Evolutionary conservation across 2,113 vertebrate species (phyloP).

Genomic region (Leptodactylus fuscus): DNA sequence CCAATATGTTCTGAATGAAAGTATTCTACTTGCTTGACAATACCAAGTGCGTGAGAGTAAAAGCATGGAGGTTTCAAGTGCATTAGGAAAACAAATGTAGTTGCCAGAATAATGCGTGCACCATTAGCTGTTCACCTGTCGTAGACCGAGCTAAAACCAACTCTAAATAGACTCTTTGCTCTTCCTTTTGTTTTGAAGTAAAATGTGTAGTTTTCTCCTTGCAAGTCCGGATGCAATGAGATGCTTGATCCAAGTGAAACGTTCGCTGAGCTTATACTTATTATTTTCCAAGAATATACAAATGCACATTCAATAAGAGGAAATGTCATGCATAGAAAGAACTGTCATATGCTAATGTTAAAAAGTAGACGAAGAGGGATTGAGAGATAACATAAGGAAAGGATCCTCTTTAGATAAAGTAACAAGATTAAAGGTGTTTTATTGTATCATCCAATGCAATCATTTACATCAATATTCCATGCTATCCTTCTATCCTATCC

Average conservation of each 20-base stretch:
- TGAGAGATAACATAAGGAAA: neutral
- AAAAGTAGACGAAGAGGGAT: neutral
- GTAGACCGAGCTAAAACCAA: constrained; percentile 57
- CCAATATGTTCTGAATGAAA: constrained; percentile 1
- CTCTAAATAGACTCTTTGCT: constrained; percentile 60
- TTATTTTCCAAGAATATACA: neutral
- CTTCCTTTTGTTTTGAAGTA: constrained; percentile 31
- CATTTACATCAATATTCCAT: no score
- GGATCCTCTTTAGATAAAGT: no score
- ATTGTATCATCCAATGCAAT: no score
- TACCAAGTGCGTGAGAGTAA: neutral
- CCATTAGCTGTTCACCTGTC: constrained; percentile 59
- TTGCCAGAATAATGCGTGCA: constrained; percentile 20
- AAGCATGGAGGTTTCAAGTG: constrained; percentile 52
- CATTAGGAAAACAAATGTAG: constrained; percentile 64
- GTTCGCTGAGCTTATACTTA: constrained; percentile 34
- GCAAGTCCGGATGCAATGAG: constrained; percentile 63
- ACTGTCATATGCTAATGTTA: neutral
- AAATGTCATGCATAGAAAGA: constrained; percentile 7
- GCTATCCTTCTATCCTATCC: no score
- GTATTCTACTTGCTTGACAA: constrained; percentile 29
- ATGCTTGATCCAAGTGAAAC: constrained; percentile 58
- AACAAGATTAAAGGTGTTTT: no score
- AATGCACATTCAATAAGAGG: neutral
- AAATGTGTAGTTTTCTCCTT: constrained; percentile 53